phyloP scores from a whole-genome alignment of 2,797 vertebrate genomes.

The Orestias chungarensis region DNA sequence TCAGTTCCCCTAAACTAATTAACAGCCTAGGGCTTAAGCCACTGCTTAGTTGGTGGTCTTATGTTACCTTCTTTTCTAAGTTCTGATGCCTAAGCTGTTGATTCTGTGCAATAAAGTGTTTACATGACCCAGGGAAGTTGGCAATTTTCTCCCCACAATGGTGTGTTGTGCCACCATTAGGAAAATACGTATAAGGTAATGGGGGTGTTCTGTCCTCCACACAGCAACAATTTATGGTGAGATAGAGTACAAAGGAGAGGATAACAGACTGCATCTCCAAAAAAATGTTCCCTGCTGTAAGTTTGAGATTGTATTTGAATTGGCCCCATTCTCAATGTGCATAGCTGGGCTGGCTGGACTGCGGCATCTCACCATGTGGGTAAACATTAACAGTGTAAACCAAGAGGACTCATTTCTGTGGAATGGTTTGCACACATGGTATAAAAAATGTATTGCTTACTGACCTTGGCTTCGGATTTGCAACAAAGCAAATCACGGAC shows the following conservation, averaged over 20 bases:
- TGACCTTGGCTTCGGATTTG: conserved; percentile 46
- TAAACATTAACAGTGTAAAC: conserved; percentile 61
- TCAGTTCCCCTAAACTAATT: conserved; percentile 52
- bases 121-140: conserved; percentile 30
- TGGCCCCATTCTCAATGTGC: conserved; percentile 70
- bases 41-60: conserved; percentile 33
- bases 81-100: conserved; percentile 29
- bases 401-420: conserved; percentile 40
- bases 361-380: conserved; percentile 61
- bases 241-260: conserved; percentile 56
- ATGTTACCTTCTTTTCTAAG: conserved; percentile 48
- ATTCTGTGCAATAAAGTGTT: conserved; percentile 36
- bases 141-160: conserved; percentile 21
- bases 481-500: conserved; percentile 34
- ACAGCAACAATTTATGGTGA: conserved; percentile 47
- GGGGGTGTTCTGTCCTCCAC: background rate
- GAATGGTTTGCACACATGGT: conserved; percentile 40
- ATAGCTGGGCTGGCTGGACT: conserved; percentile 72
- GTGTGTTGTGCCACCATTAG: background rate
- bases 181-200: conserved; percentile 25
- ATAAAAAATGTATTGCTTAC: conserved; percentile 25
- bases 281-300: conserved; percentile 61
- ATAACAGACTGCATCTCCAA: conserved; percentile 62
- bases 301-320: conserved; percentile 66
- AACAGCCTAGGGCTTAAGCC: conserved; percentile 32